These are phyloP conservation scores for Bradypodion pumilum DNA, from an alignment of 2,797 vertebrate species.

Conservation along the genomic window DNA sequence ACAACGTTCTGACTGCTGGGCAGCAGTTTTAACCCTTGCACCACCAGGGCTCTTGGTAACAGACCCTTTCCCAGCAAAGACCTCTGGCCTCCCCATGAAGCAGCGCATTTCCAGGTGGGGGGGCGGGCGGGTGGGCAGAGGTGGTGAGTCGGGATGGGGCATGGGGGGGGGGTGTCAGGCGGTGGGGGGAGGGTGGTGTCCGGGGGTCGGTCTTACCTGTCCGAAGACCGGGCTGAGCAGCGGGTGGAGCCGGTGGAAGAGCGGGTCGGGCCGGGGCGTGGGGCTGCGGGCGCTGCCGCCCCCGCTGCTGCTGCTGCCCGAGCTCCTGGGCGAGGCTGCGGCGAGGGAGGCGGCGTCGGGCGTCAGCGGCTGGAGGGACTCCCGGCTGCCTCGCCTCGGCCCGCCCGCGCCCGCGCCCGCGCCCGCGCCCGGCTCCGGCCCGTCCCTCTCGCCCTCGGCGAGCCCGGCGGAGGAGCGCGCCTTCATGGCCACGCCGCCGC, in stretches of 20 bases:
- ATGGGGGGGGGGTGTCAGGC: slow-evolving; percentile 42
- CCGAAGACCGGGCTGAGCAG: slow-evolving; percentile 93
- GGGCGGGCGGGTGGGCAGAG: slow-evolving; percentile 1
- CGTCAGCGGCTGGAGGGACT: slow-evolving; percentile 61
- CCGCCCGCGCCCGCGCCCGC: not conserved
- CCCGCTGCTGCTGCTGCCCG: slow-evolving; percentile 74
- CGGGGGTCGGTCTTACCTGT: slow-evolving; percentile 78
- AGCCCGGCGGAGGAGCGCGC: slow-evolving; percentile 40
- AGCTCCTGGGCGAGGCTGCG: slow-evolving; percentile 46
- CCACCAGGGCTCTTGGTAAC: too few relatives aligned
- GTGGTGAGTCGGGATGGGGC: slow-evolving; percentile 8
- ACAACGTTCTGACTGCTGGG: too few relatives aligned
- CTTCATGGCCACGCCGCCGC: not conserved
- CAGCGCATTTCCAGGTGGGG: slow-evolving; percentile 53
- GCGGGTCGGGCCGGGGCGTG: slow-evolving; percentile 76
- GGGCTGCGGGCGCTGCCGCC: not conserved
- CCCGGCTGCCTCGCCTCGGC: slow-evolving; percentile 65
- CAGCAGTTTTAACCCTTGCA: too few relatives aligned
- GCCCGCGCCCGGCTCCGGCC: slow-evolving; percentile 36
- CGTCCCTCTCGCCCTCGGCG: slow-evolving; percentile 74
- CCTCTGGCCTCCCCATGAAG: slow-evolving; percentile 48
- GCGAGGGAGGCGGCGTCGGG: slow-evolving; percentile 76
- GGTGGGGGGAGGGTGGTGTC: slow-evolving; percentile 37
- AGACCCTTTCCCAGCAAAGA: too few relatives aligned
- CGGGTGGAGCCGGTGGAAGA: slow-evolving; percentile 81